Evolutionary conservation across 2,888 invertebrate genomes (phyloP).

Genomic region (Rhorus exstirpatorius): DNA sequence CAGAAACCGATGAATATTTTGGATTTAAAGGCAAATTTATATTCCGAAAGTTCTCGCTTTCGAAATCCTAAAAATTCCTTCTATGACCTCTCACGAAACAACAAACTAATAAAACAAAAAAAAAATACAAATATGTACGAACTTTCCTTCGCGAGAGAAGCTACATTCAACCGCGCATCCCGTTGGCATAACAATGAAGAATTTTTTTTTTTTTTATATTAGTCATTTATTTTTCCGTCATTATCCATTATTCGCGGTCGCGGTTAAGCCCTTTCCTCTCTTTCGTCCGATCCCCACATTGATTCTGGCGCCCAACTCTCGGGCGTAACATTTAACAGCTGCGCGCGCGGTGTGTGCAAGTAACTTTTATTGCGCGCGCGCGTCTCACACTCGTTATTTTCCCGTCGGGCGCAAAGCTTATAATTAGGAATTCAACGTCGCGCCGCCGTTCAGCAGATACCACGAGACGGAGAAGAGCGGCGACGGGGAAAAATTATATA

Average conservation of each 20-base stretch:
- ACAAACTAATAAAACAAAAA: no score
- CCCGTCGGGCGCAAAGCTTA: conserved; percentile 53
- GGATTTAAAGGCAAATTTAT: no score
- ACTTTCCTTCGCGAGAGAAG: no score
- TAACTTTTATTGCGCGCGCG: conserved; percentile 9
- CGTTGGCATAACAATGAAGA: no score
- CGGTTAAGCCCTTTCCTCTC: not conserved
- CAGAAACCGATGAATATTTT: no score
- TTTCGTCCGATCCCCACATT: not conserved
- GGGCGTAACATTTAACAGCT: not conserved
- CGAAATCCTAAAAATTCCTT: no score
- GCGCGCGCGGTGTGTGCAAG: not conserved
- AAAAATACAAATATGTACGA: no score
- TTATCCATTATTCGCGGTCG: conserved; percentile 10
- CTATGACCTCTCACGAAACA: no score
- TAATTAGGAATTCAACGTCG: conserved; percentile 64
- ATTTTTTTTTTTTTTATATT: no score
- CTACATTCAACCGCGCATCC: no score
- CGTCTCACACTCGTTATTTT: conserved; percentile 44
- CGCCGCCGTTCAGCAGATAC: conserved; percentile 35
- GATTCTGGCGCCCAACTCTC: not conserved
- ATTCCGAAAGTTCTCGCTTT: no score
- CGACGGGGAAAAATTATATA: conserved; percentile 15
- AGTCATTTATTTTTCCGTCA: not conserved
- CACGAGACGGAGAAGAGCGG: conserved; percentile 3